Base-by-base conservation (phyloP, 1,140 invertebrate species). In the Cydia splendana region DNA sequence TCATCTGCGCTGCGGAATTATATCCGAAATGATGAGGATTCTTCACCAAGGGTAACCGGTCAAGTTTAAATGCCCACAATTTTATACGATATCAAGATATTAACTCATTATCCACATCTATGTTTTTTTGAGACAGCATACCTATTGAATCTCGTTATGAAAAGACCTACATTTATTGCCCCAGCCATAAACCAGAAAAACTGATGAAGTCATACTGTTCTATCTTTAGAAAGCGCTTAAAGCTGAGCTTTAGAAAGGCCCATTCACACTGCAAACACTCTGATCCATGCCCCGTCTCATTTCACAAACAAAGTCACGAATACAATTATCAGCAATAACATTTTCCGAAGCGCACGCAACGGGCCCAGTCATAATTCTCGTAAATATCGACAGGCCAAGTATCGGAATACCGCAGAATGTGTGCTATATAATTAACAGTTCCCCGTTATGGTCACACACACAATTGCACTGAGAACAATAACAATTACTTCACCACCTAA, bases 361-460 rank as follows among this genome's bases (percentile, higher is more conserved):
- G 77, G 75, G 18, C 48, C 53, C 67, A 24, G 18, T 62, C 57
- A 62, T 62, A 62, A 62, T 12, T 62, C 81, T 84, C 87, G 79
- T 90, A 90, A 91, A 91, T 84, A 87, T 86, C 53, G 57, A 34
- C 81, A 81, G 84, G 85, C 89, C 86, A 88, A 86, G 83, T 86
- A 84, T 84, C 77, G 75, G 76, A 75, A 78, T 76, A 84, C 81
- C 83, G 78, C 86, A 88, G 81, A 88, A 78, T 81, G 77, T 84
- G 81, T 78, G 84, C 85, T 83, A 84, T 88, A 89, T 89, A 91
- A 90, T 90, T 91, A 90, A 89, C 87, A 87, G 89, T 89, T 88
- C 85, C 82, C 83, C 76, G 81, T 87, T 90, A 88, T 86, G 85
- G 88, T 84, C 85, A 84, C 79, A 88, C 90, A 89, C 86, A 88